phyloP scores from a whole-genome alignment of 37 sponge, comb jelly and placozoan genomes.

The Cliona cf. orientalis region DNA sequence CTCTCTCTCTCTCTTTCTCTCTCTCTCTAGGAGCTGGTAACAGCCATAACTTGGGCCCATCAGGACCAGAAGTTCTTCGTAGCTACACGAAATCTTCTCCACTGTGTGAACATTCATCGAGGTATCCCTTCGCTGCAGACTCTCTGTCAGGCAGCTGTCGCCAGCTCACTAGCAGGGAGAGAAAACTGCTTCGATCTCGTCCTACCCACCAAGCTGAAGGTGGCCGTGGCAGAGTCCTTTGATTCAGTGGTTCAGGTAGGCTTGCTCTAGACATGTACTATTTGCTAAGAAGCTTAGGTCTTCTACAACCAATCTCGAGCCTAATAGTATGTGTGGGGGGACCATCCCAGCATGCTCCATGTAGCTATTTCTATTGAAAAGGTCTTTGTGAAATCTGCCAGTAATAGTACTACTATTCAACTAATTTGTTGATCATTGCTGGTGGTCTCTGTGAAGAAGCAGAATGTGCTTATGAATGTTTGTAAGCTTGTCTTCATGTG shows the following conservation, averaged over 20 bases:
- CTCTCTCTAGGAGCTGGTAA: conserved; percentile 69
- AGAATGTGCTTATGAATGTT: too few species aligned
- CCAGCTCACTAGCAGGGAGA: conserved; percentile 28
- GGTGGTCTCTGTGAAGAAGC: too few species aligned
- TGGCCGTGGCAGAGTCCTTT: conserved; percentile 53
- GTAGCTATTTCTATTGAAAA: too few species aligned
- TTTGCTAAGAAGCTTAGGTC: too few species aligned
- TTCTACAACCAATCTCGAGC: too few species aligned
- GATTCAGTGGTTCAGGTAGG: conserved; percentile 78
- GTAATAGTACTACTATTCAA: too few species aligned
- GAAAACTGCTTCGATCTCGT: conserved; percentile 58
- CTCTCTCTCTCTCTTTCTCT: conserved; percentile 2
- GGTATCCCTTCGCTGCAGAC: conserved; percentile 76
- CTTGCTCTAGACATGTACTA: neutral
- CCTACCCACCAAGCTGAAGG: conserved; percentile 75
- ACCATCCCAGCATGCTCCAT: too few species aligned
- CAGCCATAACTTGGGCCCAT: conserved; percentile 90
- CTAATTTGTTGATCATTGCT: too few species aligned
- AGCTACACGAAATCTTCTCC: conserved; percentile 75
- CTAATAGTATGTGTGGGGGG: neutral
- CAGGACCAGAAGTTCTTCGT: conserved; percentile 78
- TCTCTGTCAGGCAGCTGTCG: conserved; percentile 58
- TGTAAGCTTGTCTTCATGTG: too few species aligned
- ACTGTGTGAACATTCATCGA: conserved; percentile 61
- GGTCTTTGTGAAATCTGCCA: too few species aligned